Evolutionary conservation across 2,888 invertebrate genomes (phyloP).

Genomic region (Malachius bipustulatus): DNA sequence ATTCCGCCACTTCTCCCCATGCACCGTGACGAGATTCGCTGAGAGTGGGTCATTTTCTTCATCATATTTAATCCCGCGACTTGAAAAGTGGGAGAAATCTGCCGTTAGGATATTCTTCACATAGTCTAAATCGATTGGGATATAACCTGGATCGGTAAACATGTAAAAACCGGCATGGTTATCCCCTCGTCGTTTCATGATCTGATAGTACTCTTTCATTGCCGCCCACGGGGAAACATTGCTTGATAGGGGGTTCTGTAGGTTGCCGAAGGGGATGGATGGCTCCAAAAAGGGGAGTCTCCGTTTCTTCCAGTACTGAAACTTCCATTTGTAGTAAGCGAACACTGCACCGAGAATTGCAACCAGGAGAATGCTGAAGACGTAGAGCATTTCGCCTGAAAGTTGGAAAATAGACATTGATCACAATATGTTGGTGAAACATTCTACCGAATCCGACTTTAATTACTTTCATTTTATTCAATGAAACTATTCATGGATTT

Average conservation of each 20-base stretch:
- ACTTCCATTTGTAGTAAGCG: too few relatives aligned
- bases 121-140: constrained; percentile 24
- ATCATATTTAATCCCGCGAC: constrained; percentile 24
- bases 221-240: constrained; percentile 14
- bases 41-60: constrained; percentile 22
- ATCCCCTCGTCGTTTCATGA: constrained; percentile 17
- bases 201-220: constrained; percentile 18
- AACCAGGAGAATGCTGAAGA: too few relatives aligned
- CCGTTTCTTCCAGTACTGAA: background rate
- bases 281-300: background rate
- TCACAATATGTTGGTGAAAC: too few relatives aligned
- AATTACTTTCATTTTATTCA: too few relatives aligned
- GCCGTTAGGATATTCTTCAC: constrained; percentile 24
- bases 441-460: too few relatives aligned
- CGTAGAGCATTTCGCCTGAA: too few relatives aligned
- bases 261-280: background rate
- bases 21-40: constrained; percentile 22
- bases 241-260: constrained; percentile 12
- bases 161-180: constrained; percentile 21
- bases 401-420: too few relatives aligned
- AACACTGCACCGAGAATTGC: too few relatives aligned
- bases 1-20: constrained; percentile 37
- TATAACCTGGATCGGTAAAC: constrained; percentile 19
- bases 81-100: constrained; percentile 26
- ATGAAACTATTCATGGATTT: too few relatives aligned